phyloP scores from a whole-genome alignment of 1,140 invertebrate genomes.

The Diabrotica virgifera region DNA sequence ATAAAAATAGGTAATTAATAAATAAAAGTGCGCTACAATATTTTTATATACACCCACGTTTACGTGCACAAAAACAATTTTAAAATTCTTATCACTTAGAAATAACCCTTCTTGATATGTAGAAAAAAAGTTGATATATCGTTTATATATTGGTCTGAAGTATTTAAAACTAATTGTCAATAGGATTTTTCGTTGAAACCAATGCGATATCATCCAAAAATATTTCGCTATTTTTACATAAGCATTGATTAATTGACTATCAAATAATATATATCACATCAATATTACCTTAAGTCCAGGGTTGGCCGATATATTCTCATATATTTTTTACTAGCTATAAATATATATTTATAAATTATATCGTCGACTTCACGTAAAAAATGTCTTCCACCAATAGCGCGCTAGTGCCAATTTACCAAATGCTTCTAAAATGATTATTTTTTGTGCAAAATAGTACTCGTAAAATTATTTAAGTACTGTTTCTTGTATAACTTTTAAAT shows the following conservation, averaged over 20 bases:
- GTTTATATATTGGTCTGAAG: background rate
- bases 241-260: constrained; percentile 17
- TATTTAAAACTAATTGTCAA: background rate
- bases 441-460: no score
- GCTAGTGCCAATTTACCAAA: no score
- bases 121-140: constrained; percentile 2
- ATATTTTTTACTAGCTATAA: no score
- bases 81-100: background rate
- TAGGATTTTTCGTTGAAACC: background rate
- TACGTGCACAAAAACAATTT: background rate
- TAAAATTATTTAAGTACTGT: no score
- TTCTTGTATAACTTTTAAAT: no score
- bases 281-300: constrained; percentile 4
- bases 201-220: constrained; percentile 8
- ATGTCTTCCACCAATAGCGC: no score
- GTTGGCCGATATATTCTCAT: background rate
- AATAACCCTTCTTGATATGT: background rate
- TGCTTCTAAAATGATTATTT: no score
- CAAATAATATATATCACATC: constrained; percentile 21
- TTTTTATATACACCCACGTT: background rate
- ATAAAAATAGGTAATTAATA: background rate
- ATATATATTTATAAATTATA: no score
- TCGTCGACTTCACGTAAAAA: no score
- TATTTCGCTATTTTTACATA: constrained; percentile 18
- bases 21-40: constrained; percentile 8